Evolutionary conservation across 2,888 invertebrate species (phyloP).

Genomic region (Nebria brevicollis): DNA sequence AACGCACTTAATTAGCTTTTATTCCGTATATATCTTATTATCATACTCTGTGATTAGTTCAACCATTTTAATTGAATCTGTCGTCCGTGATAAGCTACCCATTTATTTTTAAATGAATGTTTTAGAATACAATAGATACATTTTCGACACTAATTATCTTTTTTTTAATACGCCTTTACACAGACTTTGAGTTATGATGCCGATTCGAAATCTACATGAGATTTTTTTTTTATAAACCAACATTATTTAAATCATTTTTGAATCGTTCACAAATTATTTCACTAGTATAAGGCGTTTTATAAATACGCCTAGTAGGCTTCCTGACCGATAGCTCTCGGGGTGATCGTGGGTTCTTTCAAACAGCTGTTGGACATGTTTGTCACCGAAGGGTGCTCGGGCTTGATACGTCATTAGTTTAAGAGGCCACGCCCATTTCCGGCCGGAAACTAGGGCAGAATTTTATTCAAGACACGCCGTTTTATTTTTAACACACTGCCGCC

Average conservation of each 20-base stretch:
- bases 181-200: too few species aligned
- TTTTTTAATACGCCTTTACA: neutral
- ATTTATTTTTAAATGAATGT: neutral
- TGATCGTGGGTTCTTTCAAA: constrained; percentile 17
- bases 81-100: neutral
- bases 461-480: constrained; percentile 28
- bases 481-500: constrained; percentile 27
- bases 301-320: neutral
- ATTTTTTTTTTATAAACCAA: too few species aligned
- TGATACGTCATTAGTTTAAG: constrained; percentile 47
- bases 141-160: neutral
- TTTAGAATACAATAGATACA: neutral
- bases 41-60: neutral
- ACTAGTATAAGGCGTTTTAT: neutral
- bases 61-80: neutral
- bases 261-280: too few species aligned
- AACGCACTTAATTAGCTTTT: neutral
- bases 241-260: too few species aligned
- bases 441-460: constrained; percentile 42
- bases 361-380: constrained; percentile 41
- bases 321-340: neutral
- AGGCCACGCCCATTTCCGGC: constrained; percentile 38
- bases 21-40: neutral
- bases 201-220: too few species aligned
- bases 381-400: constrained; percentile 34